These are phyloP conservation scores for Drosophila paranaensis DNA, from an alignment of 2,888 invertebrate species.

Conservation along the genomic window DNA sequence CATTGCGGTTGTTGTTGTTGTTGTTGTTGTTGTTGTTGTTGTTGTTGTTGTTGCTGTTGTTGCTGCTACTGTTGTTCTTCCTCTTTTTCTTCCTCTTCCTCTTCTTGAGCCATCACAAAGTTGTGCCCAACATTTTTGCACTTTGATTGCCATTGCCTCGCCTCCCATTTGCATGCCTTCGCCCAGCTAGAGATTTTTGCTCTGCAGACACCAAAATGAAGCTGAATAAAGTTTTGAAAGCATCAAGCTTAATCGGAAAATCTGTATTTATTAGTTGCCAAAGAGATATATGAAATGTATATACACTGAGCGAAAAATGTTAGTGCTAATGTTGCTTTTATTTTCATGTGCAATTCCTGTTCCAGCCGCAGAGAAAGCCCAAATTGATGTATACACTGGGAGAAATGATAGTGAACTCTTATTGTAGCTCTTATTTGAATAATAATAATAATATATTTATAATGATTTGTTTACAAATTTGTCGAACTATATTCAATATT, in stretches of 20 bases:
- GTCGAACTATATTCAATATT: no score
- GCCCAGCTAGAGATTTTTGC: neutral
- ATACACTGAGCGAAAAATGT: neutral
- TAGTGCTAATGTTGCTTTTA: no score
- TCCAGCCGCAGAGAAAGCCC: no score
- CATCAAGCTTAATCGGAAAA: neutral
- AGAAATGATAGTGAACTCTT: no score
- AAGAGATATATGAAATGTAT: neutral
- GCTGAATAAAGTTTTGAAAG: neutral
- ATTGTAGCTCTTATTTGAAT: no score
- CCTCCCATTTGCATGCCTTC: neutral
- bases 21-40: slow-evolving; percentile 1
- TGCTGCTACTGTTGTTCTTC: no score
- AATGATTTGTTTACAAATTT: no score
- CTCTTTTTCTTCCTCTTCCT: neutral
- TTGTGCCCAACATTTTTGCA: slow-evolving; percentile 55
- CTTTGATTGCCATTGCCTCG: slow-evolving; percentile 55
- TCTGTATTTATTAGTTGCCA: neutral
- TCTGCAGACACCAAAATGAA: neutral
- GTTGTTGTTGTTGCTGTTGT: neutral
- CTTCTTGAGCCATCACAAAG: slow-evolving; percentile 56
- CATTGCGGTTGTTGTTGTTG: slow-evolving; percentile 16
- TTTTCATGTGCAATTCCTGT: no score
- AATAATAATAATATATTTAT: no score
- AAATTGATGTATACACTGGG: no score